These are phyloP conservation scores for Cottus gobio DNA, from an alignment of 2,113 vertebrate species.

Conservation along the genomic window DNA sequence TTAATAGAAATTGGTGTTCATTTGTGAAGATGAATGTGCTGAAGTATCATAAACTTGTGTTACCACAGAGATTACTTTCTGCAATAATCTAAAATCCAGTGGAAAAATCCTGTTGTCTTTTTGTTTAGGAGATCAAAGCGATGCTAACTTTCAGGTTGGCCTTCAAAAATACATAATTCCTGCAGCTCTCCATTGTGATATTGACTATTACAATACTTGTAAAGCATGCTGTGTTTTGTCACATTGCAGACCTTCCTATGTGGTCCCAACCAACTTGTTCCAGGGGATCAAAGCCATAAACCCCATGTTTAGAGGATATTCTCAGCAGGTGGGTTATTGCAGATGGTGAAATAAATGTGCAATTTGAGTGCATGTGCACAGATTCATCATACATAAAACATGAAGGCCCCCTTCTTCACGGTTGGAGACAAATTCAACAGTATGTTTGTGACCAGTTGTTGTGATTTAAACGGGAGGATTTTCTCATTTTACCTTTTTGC, in stretches of 20 bases:
- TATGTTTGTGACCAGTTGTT: neutral
- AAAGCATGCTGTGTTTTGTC: constrained; percentile 41
- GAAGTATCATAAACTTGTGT: neutral
- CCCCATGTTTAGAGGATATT: constrained; percentile 97
- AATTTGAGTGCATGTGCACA: neutral
- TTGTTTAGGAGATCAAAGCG: neutral
- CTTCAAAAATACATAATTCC: neutral
- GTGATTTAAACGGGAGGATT: neutral
- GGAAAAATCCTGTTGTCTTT: neutral
- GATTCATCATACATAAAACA: constrained; percentile 9
- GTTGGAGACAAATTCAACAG: constrained; percentile 1
- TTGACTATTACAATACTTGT: neutral
- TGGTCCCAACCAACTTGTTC: constrained; percentile 95
- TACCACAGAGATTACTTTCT: neutral
- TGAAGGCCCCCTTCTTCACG: neutral
- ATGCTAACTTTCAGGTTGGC: neutral
- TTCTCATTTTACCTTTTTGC: neutral
- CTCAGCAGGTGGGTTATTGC: constrained; percentile 90
- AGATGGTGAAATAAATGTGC: constrained; percentile 35
- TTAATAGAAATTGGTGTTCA: neutral
- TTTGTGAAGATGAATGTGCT: neutral
- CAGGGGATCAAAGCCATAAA: constrained; percentile 98
- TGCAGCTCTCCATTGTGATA: neutral
- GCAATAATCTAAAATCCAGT: neutral
- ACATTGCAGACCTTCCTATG: constrained; percentile 89